Percentiles rank a stretch among this genome's conserved stretches.
phyloP scores from a whole-genome alignment of 2,888 invertebrate genomes.

The Xanthostigma xanthostigma region DNA sequence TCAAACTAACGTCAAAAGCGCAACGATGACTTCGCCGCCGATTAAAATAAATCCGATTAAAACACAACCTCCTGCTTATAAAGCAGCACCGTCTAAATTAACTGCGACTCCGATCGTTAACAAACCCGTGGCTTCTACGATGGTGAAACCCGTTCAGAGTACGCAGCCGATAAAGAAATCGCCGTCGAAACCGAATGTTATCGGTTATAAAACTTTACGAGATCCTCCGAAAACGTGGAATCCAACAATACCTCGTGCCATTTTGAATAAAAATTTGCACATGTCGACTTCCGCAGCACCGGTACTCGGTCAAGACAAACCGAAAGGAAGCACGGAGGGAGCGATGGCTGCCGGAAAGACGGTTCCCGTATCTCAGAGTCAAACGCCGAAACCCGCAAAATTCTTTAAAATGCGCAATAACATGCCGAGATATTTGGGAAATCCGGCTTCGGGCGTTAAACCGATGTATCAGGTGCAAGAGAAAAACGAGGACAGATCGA shows the following conservation, averaged over 20 bases:
- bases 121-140: no score
- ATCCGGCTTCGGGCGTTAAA: conserved; percentile 43
- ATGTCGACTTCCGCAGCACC: conserved; percentile 19
- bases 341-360: no score
- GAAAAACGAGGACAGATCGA: conserved; percentile 1
- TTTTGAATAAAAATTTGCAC: conserved; percentile 19
- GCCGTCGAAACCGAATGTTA: neutral
- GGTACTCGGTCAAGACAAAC: conserved; percentile 22
- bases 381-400: conserved; percentile 31
- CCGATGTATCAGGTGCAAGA: conserved; percentile 36
- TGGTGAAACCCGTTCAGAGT: neutral
- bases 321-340: conserved; percentile 1
- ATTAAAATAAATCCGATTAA: no score
- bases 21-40: no score
- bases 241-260: conserved; percentile 37
- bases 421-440: conserved; percentile 37
- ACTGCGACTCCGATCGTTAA: no score
- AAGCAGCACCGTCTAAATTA: no score
- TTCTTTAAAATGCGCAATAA: conserved; percentile 41
- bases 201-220: conserved; percentile 40
- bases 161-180: neutral
- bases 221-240: conserved; percentile 46
- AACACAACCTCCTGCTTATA: no score
- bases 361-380: conserved; percentile 13
- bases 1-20: no score